These are phyloP conservation scores for Alexandromys fortis DNA, from an alignment of 2,113 vertebrate species.

Conservation along the genomic window DNA sequence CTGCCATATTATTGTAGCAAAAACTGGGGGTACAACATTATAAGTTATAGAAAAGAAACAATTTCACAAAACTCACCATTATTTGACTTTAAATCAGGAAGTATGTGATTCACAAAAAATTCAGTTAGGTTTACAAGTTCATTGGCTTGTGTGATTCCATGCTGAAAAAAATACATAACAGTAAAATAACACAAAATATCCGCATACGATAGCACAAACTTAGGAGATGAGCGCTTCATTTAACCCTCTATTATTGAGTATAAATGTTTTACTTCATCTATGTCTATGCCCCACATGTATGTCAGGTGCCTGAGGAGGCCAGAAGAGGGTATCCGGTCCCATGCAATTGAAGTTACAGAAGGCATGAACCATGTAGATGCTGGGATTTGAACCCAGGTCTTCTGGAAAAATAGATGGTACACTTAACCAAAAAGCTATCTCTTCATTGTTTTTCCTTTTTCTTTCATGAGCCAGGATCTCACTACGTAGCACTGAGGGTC, in stretches of 20 bases:
- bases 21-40: background rate
- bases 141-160: slow-evolving; percentile 99
- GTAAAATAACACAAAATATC: background rate
- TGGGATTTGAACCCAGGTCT: background rate
- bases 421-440: background rate
- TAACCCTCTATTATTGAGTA: background rate
- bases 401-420: background rate
- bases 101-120: slow-evolving; percentile 98
- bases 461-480: background rate
- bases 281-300: background rate
- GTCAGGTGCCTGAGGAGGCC: background rate
- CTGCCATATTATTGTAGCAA: background rate
- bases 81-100: slow-evolving; percentile 94
- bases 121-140: slow-evolving; percentile 97
- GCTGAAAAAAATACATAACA: slow-evolving; percentile 84
- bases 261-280: background rate
- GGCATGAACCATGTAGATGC: background rate
- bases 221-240: background rate
- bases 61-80: slow-evolving; percentile 87
- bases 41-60: background rate
- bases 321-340: background rate
- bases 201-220: background rate
- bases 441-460: background rate
- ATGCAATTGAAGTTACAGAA: background rate
- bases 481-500: background rate